phyloP scores from a whole-genome alignment of 2,113 vertebrate species.

The Anguilla japonica region DNA sequence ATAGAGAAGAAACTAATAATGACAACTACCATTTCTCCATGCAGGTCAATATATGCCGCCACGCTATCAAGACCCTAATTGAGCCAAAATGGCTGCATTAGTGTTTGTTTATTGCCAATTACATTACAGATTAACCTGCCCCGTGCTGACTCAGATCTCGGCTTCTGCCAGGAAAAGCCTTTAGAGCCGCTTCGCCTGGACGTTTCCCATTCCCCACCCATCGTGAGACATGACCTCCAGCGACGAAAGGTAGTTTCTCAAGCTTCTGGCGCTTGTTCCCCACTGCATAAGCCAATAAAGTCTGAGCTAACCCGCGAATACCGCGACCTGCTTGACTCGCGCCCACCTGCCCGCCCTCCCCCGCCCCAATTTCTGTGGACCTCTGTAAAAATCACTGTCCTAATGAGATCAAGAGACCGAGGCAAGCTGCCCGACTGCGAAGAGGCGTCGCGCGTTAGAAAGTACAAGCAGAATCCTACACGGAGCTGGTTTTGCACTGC shows the following conservation, averaged over 20 bases:
- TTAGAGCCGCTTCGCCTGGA: neutral
- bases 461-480: neutral
- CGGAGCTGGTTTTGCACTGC: neutral
- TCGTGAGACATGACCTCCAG: constrained; percentile 8
- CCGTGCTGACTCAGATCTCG: constrained; percentile 44
- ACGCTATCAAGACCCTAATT: constrained; percentile 16
- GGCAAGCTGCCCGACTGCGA: neutral
- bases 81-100: constrained; percentile 43
- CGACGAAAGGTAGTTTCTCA: neutral
- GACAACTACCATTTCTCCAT: neutral
- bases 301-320: neutral
- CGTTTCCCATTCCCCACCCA: neutral
- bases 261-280: neutral
- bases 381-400: neutral
- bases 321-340: neutral
- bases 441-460: neutral
- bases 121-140: constrained; percentile 49
- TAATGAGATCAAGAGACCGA: neutral
- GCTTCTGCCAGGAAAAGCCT: constrained; percentile 5
- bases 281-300: neutral
- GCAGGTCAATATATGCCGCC: constrained; percentile 25
- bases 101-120: constrained; percentile 43
- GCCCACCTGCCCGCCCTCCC: too few relatives aligned
- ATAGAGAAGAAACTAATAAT: neutral
- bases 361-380: neutral